Evolutionary conservation across 2,888 invertebrate genomes (phyloP).

Genomic region (Cantharis rufa): DNA sequence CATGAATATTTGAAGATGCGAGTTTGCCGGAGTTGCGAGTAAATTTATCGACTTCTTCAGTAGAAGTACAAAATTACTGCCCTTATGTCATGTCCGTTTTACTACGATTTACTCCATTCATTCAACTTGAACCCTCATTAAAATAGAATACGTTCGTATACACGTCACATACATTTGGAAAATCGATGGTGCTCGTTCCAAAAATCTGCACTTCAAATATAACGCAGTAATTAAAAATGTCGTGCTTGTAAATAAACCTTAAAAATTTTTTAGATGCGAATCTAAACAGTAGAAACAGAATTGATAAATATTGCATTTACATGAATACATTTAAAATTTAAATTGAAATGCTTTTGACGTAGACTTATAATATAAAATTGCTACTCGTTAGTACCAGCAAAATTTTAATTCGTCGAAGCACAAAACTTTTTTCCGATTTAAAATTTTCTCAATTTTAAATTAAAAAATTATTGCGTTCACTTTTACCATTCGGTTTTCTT

Average conservation of each 20-base stretch:
- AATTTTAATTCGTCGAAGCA: neutral
- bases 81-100: constrained; percentile 2
- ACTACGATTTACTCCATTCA: constrained; percentile 4
- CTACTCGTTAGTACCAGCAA: neutral
- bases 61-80: neutral
- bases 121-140: constrained; percentile 2
- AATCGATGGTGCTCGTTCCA: neutral
- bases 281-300: neutral
- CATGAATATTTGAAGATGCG: neutral
- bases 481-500: neutral
- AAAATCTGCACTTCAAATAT: neutral
- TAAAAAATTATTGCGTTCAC: neutral
- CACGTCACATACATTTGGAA: neutral
- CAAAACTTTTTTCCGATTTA: neutral
- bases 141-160: neutral
- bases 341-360: constrained; percentile 4
- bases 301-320: constrained; percentile 9
- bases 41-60: neutral
- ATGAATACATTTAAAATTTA: constrained; percentile 15
- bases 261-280: neutral
- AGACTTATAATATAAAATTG: constrained; percentile 7
- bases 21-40: neutral
- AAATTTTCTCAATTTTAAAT: neutral
- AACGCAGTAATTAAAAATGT: neutral
- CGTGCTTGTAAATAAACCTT: neutral